phyloP scores from a whole-genome alignment of 1,140 invertebrate genomes.

The Macrotrachela quadricornifera region DNA sequence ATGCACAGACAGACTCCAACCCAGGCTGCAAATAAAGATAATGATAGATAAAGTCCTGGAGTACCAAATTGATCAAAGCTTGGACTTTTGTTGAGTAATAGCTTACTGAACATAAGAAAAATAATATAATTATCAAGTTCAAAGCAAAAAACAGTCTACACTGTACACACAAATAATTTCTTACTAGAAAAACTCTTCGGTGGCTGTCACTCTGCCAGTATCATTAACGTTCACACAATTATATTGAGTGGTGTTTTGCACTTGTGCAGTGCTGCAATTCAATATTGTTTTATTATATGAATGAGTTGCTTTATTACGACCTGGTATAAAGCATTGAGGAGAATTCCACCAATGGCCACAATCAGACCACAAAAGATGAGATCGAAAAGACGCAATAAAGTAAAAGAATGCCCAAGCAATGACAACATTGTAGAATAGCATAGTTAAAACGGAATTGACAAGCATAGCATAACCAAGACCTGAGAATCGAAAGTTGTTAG shows the following conservation, averaged over 20 bases:
- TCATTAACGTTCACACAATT: background rate
- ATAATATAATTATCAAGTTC: background rate
- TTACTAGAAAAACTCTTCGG: conserved; percentile 2
- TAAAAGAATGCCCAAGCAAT: conserved; percentile 24
- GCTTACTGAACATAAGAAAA: too few relatives aligned
- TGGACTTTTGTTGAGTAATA: too few relatives aligned
- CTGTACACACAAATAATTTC: background rate
- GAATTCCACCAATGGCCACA: conserved; percentile 3
- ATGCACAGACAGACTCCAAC: too few relatives aligned
- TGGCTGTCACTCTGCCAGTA: background rate
- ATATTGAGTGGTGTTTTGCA: too few relatives aligned
- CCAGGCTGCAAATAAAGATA: too few relatives aligned
- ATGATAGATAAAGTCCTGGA: too few relatives aligned
- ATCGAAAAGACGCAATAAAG: conserved; percentile 23
- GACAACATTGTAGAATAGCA: conserved; percentile 22
- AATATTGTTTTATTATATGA: background rate
- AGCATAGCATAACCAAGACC: conserved; percentile 35
- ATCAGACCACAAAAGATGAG: conserved; percentile 20
- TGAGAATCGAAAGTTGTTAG: conserved; percentile 6
- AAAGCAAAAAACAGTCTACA: too few relatives aligned
- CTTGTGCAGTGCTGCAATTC: too few relatives aligned
- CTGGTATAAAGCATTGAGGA: conserved; percentile 10
- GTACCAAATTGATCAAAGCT: too few relatives aligned
- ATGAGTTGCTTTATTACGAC: conserved; percentile 24
- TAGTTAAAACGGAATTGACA: too few relatives aligned